Evolutionary conservation across 1,140 invertebrate genomes (phyloP).

Genomic region (Orius insidiosus): DNA sequence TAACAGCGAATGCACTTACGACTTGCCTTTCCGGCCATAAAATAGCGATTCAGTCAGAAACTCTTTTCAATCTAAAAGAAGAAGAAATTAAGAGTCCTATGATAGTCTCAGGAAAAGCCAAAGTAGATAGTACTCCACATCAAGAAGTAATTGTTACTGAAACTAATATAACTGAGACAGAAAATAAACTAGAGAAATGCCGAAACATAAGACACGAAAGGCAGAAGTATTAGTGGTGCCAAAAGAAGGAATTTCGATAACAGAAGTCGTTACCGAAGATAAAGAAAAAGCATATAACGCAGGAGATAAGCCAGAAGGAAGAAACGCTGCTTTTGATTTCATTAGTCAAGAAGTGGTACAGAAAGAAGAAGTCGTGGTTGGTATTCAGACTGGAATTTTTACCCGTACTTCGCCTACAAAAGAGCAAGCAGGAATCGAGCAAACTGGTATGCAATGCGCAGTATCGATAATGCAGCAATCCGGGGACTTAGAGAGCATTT

Average conservation of each 20-base stretch:
- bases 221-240: slow-evolving; percentile 28
- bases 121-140: slow-evolving; percentile 30
- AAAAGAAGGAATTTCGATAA: slow-evolving; percentile 29
- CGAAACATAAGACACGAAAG: slow-evolving; percentile 32
- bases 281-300: slow-evolving; percentile 24
- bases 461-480: slow-evolving; percentile 31
- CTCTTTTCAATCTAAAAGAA: slow-evolving; percentile 28
- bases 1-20: slow-evolving; percentile 26
- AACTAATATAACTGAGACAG: slow-evolving; percentile 25
- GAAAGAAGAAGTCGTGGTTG: slow-evolving; percentile 21
- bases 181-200: slow-evolving; percentile 25
- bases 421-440: slow-evolving; percentile 22
- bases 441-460: slow-evolving; percentile 31
- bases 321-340: slow-evolving; percentile 23
- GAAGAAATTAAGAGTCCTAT: slow-evolving; percentile 26
- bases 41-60: slow-evolving; percentile 32
- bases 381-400: slow-evolving; percentile 18
- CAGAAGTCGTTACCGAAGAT: slow-evolving; percentile 29
- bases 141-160: slow-evolving; percentile 31
- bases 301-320: slow-evolving; percentile 15
- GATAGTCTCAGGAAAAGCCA: slow-evolving; percentile 29
- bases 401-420: slow-evolving; percentile 16
- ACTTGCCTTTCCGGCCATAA: slow-evolving; percentile 29
- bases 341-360: slow-evolving; percentile 24
- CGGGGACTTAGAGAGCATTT: slow-evolving; percentile 26